Evolutionary conservation across 2,797 vertebrate genomes (phyloP).

Genomic region (Dendrocincla tyrannina): DNA sequence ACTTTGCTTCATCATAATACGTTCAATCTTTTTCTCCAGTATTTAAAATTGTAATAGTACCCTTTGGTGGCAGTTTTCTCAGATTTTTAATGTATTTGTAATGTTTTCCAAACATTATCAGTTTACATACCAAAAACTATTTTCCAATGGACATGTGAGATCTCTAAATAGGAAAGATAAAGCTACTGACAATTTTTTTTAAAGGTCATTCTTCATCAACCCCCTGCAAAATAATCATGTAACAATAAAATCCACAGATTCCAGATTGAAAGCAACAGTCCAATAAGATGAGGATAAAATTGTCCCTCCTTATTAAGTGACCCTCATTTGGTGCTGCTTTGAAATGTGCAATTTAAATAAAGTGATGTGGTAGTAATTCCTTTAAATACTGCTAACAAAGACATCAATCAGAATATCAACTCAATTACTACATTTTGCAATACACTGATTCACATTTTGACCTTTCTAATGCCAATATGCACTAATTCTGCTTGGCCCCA

Average conservation of each 20-base stretch:
- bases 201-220: neutral
- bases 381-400: neutral
- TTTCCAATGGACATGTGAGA: neutral
- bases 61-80: neutral
- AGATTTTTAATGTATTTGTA: neutral
- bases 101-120: neutral
- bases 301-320: neutral
- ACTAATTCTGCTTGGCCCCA: neutral
- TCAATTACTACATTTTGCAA: neutral
- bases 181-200: neutral
- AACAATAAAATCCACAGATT: neutral
- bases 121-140: neutral
- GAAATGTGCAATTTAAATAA: neutral
- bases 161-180: neutral
- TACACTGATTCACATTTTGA: neutral
- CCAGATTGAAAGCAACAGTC: neutral
- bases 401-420: neutral
- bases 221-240: neutral
- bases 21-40: neutral
- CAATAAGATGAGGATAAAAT: neutral
- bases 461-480: neutral
- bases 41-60: neutral
- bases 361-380: neutral
- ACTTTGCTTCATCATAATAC: neutral
- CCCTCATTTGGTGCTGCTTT: neutral